phyloP scores from a whole-genome alignment of 2,888 invertebrate species.

The Phragmatobia fuliginosa region DNA sequence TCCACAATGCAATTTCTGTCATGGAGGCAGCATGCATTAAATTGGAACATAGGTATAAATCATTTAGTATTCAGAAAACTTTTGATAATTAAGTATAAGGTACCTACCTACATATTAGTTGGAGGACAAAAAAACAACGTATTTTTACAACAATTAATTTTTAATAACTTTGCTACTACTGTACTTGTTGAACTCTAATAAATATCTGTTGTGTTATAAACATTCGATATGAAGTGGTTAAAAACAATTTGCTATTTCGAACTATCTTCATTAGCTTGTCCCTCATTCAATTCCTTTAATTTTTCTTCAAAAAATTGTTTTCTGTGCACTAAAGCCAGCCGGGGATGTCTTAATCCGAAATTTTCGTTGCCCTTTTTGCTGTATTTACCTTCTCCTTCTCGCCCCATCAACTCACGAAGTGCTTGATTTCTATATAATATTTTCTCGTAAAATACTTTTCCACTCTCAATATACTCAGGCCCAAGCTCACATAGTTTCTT shows the following conservation, averaged over 20 bases:
- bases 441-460: slow-evolving; percentile 92
- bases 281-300: slow-evolving; percentile 65
- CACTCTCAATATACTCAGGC: slow-evolving; percentile 89
- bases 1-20: no score
- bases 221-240: not conserved
- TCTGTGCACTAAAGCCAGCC: slow-evolving; percentile 88
- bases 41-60: no score
- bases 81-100: not conserved
- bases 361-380: slow-evolving; percentile 90
- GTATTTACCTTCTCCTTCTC: slow-evolving; percentile 87
- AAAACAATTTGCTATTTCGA: slow-evolving; percentile 9
- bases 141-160: slow-evolving; percentile 8
- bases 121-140: not conserved
- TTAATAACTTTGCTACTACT: not conserved
- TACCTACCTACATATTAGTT: no score
- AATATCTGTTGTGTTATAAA: slow-evolving; percentile 3
- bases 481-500: slow-evolving; percentile 87
- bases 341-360: slow-evolving; percentile 88
- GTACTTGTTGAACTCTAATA: not conserved
- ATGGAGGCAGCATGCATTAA: no score
- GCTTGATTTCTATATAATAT: slow-evolving; percentile 91
- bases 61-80: not conserved
- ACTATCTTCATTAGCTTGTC: slow-evolving; percentile 24
- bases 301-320: slow-evolving; percentile 88
- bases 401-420: slow-evolving; percentile 88